phyloP scores from a whole-genome alignment of 2,113 vertebrate genomes.

The Trogon surrucura region DNA sequence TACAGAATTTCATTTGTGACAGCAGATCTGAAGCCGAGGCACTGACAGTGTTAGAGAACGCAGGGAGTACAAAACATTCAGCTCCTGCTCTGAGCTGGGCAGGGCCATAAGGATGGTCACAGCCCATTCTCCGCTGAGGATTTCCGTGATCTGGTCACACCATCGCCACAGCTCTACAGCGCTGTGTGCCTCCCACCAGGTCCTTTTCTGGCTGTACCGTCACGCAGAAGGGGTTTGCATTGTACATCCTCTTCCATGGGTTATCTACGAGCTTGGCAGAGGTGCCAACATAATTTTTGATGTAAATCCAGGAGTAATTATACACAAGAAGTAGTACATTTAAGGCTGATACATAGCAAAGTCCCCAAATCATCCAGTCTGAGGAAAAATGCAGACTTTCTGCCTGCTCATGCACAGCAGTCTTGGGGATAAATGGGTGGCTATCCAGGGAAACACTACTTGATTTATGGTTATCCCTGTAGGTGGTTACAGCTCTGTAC shows the following conservation, averaged over 20 bases:
- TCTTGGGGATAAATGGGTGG: background rate
- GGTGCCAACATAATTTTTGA: background rate
- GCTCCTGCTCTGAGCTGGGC: background rate
- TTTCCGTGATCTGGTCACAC: accelerated
- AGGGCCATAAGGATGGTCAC: background rate
- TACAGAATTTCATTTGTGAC: background rate
- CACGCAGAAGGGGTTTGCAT: background rate
- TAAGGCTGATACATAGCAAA: background rate
- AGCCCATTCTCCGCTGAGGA: background rate
- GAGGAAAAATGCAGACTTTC: background rate
- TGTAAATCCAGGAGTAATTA: background rate
- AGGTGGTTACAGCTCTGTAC: background rate
- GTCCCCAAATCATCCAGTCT: background rate
- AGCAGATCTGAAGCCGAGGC: background rate
- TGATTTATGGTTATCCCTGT: background rate
- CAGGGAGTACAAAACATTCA: background rate
- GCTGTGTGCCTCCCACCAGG: background rate
- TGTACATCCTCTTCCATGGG: background rate
- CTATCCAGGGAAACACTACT: background rate
- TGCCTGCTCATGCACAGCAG: background rate
- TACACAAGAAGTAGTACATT: accelerated
- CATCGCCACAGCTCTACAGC: background rate
- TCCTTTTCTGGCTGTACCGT: background rate
- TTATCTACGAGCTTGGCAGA: background rate
- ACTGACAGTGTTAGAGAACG: background rate